Evolutionary conservation across 1,140 invertebrate species (phyloP).

Genomic region (Philotrypesis tridentata): DNA sequence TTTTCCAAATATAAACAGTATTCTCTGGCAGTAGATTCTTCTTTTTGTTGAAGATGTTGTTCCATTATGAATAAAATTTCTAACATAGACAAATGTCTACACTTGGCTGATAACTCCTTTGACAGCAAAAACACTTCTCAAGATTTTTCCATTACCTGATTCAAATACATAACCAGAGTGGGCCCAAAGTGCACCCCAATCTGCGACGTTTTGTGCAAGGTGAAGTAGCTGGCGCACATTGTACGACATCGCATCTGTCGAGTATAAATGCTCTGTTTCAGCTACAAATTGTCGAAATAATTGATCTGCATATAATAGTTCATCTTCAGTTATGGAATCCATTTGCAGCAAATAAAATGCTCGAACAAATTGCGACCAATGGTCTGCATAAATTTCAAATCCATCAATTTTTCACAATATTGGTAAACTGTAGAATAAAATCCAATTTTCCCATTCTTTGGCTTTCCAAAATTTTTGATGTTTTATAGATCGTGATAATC

Average conservation of each 20-base stretch:
- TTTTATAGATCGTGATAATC: too few relatives aligned
- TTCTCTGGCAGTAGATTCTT: background rate
- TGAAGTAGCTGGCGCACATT: constrained; percentile 27
- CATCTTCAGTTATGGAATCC: background rate
- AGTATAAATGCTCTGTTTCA: constrained; percentile 9
- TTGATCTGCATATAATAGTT: background rate
- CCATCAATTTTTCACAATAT: too few relatives aligned
- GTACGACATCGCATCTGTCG: constrained; percentile 17
- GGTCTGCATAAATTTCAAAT: too few relatives aligned
- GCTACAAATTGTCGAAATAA: too few relatives aligned
- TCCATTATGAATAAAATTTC: background rate
- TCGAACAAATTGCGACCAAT: constrained; percentile 1
- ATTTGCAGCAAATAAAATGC: constrained; percentile 17
- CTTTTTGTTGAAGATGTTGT: background rate
- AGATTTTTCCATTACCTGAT: too few relatives aligned
- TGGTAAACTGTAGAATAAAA: too few relatives aligned
- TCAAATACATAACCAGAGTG: constrained; percentile 16
- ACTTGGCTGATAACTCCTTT: constrained; percentile 34
- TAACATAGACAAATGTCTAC: background rate
- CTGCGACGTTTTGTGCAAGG: constrained; percentile 1
- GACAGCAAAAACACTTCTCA: constrained; percentile 5
- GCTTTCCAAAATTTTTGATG: too few relatives aligned
- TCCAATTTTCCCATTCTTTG: too few relatives aligned
- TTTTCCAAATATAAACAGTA: background rate
- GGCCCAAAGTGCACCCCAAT: constrained; percentile 26